Base-by-base conservation (phyloP, 2,888 invertebrate genomes). In the Andrena minutula region DNA sequence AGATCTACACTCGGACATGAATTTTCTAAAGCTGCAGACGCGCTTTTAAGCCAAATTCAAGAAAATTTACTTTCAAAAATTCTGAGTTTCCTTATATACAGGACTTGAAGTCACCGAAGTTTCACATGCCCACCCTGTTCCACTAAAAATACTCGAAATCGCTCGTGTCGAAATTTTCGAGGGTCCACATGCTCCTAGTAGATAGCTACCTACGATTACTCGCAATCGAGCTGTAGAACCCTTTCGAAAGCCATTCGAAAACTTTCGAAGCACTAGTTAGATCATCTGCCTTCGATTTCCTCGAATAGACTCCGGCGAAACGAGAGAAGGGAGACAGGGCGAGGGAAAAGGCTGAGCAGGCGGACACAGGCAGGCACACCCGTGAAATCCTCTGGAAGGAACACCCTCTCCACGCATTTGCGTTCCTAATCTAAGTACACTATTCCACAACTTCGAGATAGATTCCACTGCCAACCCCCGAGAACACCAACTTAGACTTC, bases 171-270 rank as follows among this genome's bases (percentile, higher is more conserved):
- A 26, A 23, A 56, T 56, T 56, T 56, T 26, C 23, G 26, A 26
- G 10, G 12, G 10, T 23, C 23, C 56, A 23, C 23, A 23, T 3
- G 26, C 56, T 23, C 23, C 56, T 1, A 41, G 41, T 0, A 56
- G 20, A 23, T 26, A 56, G 10, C 10, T 10, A 26, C 1, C 23
- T 75, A 79, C 66, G 75, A 75, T 71, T 73, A 63, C 53, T 68
- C 75, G 79, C 82, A 82, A 85, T 85, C 84, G 84, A 79, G 82
- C 26, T 53, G 76, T 70, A 66, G 79, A 84, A 76, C 76, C 85
- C 79, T 82, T 76, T 82, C 79, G 41, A 41, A 41, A 41, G 41
- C 41, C 16, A 41, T 84, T 73, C 64, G 74, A 82, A 79, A 85
- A 85, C 76, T 85, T 85, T 68, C 70, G 60, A 58, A 64, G 68